A percentile compares a stretch with the other conserved stretches of the same genome.
Evolutionary conservation across 2,888 invertebrate species (phyloP).

Genomic region (Xylophagus ater): DNA sequence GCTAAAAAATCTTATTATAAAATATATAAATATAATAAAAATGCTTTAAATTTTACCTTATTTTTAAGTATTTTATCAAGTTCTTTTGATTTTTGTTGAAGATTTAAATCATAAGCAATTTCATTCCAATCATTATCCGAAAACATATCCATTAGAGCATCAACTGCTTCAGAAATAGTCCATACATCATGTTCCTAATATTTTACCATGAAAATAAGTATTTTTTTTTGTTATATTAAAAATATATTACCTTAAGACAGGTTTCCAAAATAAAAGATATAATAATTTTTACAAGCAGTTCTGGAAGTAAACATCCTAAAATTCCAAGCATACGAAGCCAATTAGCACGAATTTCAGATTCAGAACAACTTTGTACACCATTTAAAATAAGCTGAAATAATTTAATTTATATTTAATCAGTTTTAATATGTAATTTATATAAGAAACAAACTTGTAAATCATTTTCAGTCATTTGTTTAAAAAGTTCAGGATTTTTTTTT

Average conservation of each 20-base stretch:
- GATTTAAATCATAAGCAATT: slow-evolving; percentile 50
- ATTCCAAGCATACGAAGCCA: slow-evolving; percentile 49
- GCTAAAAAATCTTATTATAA: slow-evolving; percentile 38
- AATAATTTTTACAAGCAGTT: slow-evolving; percentile 34
- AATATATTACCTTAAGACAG: slow-evolving; percentile 23
- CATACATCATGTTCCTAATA: slow-evolving; percentile 53
- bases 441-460: slow-evolving; percentile 44
- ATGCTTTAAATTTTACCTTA: slow-evolving; percentile 43
- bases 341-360: slow-evolving; percentile 47
- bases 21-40: slow-evolving; percentile 7
- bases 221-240: neutral
- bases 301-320: slow-evolving; percentile 41
- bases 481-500: slow-evolving; percentile 42
- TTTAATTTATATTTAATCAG: slow-evolving; percentile 20
- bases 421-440: too few relatives aligned
- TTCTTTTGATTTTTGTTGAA: slow-evolving; percentile 48
- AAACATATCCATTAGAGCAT: slow-evolving; percentile 65
- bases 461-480: slow-evolving; percentile 44
- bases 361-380: slow-evolving; percentile 44
- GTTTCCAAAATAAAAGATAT: slow-evolving; percentile 52
- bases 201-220: slow-evolving; percentile 4
- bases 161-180: slow-evolving; percentile 63
- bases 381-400: slow-evolving; percentile 40
- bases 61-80: slow-evolving; percentile 51
- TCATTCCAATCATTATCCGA: slow-evolving; percentile 62